Evolutionary conservation across 2,113 vertebrate species (phyloP).

Genomic region (Pholis gunnellus): DNA sequence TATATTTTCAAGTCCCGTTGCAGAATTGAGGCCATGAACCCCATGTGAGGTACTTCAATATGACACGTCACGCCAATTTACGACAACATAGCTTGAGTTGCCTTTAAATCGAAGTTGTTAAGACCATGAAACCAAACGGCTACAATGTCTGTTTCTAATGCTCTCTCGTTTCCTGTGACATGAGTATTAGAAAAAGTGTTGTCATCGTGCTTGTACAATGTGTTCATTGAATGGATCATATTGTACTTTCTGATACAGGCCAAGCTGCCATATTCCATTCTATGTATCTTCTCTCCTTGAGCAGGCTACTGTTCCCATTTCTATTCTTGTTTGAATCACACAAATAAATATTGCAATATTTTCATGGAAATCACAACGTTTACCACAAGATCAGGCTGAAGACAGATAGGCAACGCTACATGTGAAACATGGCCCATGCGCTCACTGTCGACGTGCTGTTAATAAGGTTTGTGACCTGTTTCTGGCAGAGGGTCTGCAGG

Average conservation of each 20-base stretch:
- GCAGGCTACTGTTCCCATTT: slow-evolving; percentile 14
- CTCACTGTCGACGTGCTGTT: neutral
- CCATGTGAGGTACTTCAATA: neutral
- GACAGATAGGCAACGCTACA: neutral
- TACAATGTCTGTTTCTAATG: neutral
- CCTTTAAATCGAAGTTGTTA: neutral
- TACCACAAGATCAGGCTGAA: neutral
- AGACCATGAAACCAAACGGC: neutral
- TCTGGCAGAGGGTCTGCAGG: neutral
- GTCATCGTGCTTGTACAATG: neutral
- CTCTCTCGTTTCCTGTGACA: neutral
- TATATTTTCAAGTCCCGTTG: slow-evolving; percentile 15
- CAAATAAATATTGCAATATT: neutral
- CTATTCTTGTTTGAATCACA: neutral
- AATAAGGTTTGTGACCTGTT: slow-evolving; percentile 28
- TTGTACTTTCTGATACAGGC: neutral
- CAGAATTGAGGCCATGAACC: slow-evolving; percentile 35
- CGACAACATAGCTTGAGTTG: neutral
- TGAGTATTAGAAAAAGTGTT: neutral
- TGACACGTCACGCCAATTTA: slow-evolving; percentile 1
- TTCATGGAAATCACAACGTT: slow-evolving; percentile 2
- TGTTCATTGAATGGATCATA: neutral
- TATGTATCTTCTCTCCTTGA: neutral
- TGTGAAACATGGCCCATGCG: neutral
- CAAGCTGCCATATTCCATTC: neutral